phyloP scores from a whole-genome alignment of 1,140 invertebrate species.

The Atopsyche davidsoni region DNA sequence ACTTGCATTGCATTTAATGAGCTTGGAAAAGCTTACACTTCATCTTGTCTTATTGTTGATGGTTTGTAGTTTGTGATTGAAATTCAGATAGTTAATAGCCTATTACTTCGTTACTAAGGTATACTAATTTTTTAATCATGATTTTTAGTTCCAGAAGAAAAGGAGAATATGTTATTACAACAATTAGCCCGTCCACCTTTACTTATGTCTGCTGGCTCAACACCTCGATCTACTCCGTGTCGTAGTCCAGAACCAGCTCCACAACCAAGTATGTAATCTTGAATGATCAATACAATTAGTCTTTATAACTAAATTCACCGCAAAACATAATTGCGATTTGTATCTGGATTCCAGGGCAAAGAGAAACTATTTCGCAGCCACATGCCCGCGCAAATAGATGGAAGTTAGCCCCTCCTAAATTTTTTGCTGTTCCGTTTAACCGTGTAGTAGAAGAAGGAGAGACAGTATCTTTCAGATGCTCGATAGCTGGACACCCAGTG shows the following conservation, averaged over 20 bases:
- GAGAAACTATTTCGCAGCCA: conserved; percentile 19
- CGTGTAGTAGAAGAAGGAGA: conserved; percentile 77
- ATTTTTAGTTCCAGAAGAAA: conserved; percentile 69
- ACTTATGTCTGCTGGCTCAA: conserved; percentile 60
- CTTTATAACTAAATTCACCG: not conserved
- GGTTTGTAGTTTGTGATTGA: conserved; percentile 51
- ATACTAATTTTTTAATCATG: too few species aligned
- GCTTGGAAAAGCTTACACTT: conserved; percentile 70
- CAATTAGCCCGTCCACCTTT: conserved; percentile 59
- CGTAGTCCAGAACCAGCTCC: conserved; percentile 51
- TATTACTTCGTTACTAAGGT: too few species aligned
- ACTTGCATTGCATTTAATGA: conserved; percentile 76
- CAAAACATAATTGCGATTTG: too few species aligned
- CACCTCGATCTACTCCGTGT: conserved; percentile 65
- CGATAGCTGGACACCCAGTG: conserved; percentile 66
- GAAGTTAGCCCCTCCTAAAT: conserved; percentile 59
- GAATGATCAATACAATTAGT: conserved; percentile 34
- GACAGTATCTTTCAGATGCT: conserved; percentile 69
- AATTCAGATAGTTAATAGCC: too few species aligned
- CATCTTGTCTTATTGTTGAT: conserved; percentile 74
- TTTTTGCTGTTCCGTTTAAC: conserved; percentile 83
- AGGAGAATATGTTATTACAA: conserved; percentile 64
- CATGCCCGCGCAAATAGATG: conserved; percentile 19
- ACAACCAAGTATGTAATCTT: conserved; percentile 49
- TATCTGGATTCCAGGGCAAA: conserved; percentile 28